phyloP scores from a whole-genome alignment of 2,113 vertebrate species.

The Petroica traversi region DNA sequence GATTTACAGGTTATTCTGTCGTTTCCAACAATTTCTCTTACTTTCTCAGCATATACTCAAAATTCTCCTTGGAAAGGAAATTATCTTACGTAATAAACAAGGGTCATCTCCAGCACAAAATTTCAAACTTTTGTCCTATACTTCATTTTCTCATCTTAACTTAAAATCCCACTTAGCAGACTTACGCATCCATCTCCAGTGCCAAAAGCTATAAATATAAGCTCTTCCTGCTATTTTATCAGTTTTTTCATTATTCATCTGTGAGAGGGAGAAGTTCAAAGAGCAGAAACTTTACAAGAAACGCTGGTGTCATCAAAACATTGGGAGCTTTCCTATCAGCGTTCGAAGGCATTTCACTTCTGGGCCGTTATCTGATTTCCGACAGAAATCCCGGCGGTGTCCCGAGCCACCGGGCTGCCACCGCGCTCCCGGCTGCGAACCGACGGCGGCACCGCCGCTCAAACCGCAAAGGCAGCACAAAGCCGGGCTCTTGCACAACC shows the following conservation, averaged over 20 bases:
- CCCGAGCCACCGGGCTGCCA: not conserved
- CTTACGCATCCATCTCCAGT: not conserved
- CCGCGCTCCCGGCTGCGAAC: not conserved
- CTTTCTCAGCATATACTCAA: not conserved
- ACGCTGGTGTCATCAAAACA: not conserved
- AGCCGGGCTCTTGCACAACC: not conserved
- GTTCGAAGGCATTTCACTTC: not conserved
- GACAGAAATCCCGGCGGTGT: not conserved
- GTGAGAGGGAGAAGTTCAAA: not conserved
- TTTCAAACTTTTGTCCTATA: not conserved
- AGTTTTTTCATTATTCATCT: not conserved
- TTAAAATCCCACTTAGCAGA: not conserved
- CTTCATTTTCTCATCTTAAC: not conserved
- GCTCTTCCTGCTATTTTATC: not conserved
- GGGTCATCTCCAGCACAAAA: not conserved
- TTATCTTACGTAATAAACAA: not conserved
- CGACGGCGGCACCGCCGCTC: not conserved
- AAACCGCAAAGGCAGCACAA: not conserved
- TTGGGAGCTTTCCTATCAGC: not conserved
- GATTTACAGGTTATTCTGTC: not conserved
- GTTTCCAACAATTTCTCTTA: not conserved
- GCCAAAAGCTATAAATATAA: not conserved
- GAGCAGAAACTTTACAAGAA: not conserved
- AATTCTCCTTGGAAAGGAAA: not conserved
- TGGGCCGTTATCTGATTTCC: not conserved